Percentiles rank a stretch among this genome's conserved stretches.
Evolutionary conservation across 2,888 invertebrate genomes (phyloP).

Genomic region (Dusona sp.): DNA sequence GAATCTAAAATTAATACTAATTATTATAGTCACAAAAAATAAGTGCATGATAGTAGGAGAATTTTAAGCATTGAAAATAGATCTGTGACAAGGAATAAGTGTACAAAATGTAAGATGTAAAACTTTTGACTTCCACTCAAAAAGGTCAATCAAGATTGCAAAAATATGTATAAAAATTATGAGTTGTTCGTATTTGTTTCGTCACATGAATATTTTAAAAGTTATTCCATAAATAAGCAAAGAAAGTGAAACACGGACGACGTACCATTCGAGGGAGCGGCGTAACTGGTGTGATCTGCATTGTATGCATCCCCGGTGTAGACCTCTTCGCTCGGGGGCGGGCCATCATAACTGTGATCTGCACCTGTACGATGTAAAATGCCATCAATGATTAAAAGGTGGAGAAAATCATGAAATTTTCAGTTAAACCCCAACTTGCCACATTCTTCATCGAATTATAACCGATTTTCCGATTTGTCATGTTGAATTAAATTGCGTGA

Average conservation of each 20-base stretch:
- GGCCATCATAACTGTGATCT: slow-evolving; percentile 75
- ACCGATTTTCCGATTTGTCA: neutral
- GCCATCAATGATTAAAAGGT: neutral
- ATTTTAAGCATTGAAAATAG: neutral
- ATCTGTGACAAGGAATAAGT: neutral
- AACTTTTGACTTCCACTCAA: too few relatives aligned
- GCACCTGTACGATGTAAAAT: slow-evolving; percentile 66
- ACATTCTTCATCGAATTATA: neutral
- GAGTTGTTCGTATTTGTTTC: neutral
- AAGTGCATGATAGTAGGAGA: neutral
- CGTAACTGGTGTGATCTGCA: slow-evolving; percentile 69
- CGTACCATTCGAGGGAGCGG: slow-evolving; percentile 77
- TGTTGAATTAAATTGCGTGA: neutral
- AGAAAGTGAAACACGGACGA: neutral
- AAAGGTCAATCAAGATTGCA: neutral
- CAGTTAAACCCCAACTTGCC: neutral
- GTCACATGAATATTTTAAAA: neutral
- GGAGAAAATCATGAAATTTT: neutral
- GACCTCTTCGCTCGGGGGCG: slow-evolving; percentile 76
- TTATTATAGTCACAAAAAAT: too few relatives aligned
- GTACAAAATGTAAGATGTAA: neutral
- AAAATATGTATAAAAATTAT: neutral
- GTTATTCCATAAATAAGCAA: neutral
- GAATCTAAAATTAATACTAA: neutral
- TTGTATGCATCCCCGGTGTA: slow-evolving; percentile 69